A percentile compares a stretch with the other conserved stretches of the same genome.
These are phyloP conservation scores for Hylaeus anthracinus DNA, from an alignment of 1,140 invertebrate genomes.

Conservation along the genomic window DNA sequence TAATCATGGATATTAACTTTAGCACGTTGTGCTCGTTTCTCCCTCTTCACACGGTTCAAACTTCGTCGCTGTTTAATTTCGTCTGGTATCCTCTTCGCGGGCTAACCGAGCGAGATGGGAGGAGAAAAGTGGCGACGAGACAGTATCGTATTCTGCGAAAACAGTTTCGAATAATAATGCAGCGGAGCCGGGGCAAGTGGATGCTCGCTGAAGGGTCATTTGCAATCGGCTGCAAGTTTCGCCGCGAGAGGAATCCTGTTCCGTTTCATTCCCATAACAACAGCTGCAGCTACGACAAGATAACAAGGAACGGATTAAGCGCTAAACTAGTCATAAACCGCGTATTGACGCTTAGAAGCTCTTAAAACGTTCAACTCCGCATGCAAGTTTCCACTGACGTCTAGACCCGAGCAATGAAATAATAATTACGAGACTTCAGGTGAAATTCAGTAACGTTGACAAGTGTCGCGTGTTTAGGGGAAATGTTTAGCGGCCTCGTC, in stretches of 20 bases:
- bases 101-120: background rate
- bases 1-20: too few relatives aligned
- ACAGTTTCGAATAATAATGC: conserved; percentile 63
- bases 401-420: background rate
- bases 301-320: conserved; percentile 57
- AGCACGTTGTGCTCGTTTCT: too few relatives aligned
- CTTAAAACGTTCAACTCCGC: conserved; percentile 42
- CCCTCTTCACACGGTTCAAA: background rate
- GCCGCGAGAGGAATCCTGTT: conserved; percentile 38
- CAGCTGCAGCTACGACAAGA: conserved; percentile 40
- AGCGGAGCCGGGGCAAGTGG: conserved; percentile 18
- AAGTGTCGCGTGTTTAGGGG: background rate
- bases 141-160: conserved; percentile 55
- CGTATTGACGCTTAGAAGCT: conserved; percentile 44
- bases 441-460: background rate
- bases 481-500: background rate
- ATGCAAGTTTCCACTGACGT: background rate
- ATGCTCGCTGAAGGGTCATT: conserved; percentile 52
- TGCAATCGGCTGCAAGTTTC: conserved; percentile 58
- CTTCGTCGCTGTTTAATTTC: background rate
- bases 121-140: conserved; percentile 4
- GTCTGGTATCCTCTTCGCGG: background rate
- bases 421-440: conserved; percentile 23
- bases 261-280: conserved; percentile 52
- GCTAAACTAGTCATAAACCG: conserved; percentile 52